A percentile compares a stretch with the other conserved stretches of the same genome.
These are phyloP conservation scores for Aphelinus certus DNA, from an alignment of 1,140 invertebrate genomes.

Conservation along the genomic window DNA sequence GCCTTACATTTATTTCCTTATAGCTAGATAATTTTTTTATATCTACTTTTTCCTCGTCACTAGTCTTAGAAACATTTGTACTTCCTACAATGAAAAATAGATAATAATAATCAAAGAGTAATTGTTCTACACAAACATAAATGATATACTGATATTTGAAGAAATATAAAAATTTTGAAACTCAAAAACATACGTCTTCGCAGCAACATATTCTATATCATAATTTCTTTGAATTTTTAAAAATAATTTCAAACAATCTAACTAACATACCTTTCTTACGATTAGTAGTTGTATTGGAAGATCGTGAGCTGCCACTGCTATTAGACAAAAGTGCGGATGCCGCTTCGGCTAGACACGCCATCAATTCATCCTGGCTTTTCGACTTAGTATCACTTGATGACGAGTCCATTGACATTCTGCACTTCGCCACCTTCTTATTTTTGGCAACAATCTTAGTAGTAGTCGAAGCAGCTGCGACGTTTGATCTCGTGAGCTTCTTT, in stretches of 20 bases:
- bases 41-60: constrained; percentile 55
- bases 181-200: not conserved
- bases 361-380: constrained; percentile 55
- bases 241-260: too few relatives aligned
- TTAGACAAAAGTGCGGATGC: constrained; percentile 56
- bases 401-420: constrained; percentile 44
- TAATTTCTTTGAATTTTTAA: too few relatives aligned
- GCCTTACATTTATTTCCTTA: constrained; percentile 71
- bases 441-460: constrained; percentile 40
- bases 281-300: constrained; percentile 44
- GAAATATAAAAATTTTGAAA: not conserved
- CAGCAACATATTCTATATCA: too few relatives aligned
- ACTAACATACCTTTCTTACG: constrained; percentile 55
- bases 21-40: constrained; percentile 63
- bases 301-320: constrained; percentile 11
- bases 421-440: constrained; percentile 51
- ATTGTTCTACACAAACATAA: too few relatives aligned
- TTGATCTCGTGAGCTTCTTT: constrained; percentile 52
- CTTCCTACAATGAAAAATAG: constrained; percentile 46
- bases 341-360: constrained; percentile 60
- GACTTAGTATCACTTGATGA: constrained; percentile 40
- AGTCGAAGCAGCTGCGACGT: constrained; percentile 43
- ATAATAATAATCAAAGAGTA: constrained; percentile 15
- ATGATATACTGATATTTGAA: too few relatives aligned
- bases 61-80: constrained; percentile 47